Conservation (phyloP, 2,113 vertebrate genomes). For the Ammodramus savannarum region DNA sequence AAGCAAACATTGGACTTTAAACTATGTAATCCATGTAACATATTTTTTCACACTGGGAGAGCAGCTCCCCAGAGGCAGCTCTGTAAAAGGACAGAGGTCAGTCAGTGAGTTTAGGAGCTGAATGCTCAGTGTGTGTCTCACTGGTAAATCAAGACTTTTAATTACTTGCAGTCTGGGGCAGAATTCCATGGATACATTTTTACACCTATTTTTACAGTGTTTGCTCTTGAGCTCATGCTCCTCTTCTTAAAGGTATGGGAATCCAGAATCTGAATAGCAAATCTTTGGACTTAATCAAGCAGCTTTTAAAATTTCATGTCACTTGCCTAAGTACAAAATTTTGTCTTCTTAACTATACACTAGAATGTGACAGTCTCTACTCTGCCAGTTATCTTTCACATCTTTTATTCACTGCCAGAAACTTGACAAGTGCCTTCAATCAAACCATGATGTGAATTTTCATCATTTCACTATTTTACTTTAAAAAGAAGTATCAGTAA, state of each 20-base stretch:
- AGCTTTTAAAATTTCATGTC: background rate
- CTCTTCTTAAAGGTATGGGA: background rate
- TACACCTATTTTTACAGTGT: background rate
- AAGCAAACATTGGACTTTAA: background rate
- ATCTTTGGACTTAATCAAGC: background rate
- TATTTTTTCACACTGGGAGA: background rate
- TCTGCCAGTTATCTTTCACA: background rate
- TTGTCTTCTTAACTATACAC: background rate
- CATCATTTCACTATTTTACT: background rate
- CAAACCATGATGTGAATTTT: background rate
- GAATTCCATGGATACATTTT: background rate
- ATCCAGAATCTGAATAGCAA: background rate
- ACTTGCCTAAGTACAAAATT: background rate
- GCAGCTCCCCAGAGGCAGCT: background rate
- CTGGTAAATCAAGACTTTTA: background rate
- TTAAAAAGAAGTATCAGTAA: background rate
- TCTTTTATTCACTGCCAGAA: background rate
- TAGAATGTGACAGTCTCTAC: background rate
- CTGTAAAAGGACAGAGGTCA: background rate
- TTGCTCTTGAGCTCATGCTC: rapidly evolving
- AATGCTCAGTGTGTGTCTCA: background rate
- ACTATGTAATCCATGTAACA: background rate
- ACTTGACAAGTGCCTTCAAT: slow-evolving; percentile 9
- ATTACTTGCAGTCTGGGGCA: background rate
- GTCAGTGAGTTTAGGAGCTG: background rate